Base-by-base conservation (phyloP, 2,888 invertebrate genomes). In the Phoenoteleia sp. region DNA sequence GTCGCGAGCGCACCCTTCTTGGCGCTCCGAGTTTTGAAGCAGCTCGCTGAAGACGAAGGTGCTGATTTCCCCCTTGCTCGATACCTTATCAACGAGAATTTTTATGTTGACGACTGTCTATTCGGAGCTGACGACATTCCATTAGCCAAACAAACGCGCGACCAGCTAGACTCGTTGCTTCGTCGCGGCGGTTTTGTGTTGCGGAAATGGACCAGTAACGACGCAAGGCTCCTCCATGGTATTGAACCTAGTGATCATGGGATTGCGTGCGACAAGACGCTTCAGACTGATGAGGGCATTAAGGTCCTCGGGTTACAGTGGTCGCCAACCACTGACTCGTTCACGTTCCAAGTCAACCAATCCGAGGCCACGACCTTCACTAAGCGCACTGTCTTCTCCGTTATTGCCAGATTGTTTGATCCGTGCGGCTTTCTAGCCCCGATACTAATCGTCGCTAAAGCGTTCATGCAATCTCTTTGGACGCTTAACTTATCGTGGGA, bases 171-270 rank as follows among this genome's bases (percentile, higher is more conserved):
- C 2, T 1, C 23, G 0, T 9, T 56, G 2, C 17, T 56, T 2
- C 1, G 11, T 3, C 17, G 56, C 15, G 27, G 29, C 5, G 33
- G 33, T 9, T 54, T 54, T 15, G 54, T 15, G 1, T 29, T 54
- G 27, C 23, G 54, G 9, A 54, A 54, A n/a, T 54, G 54, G 54
- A 27, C 54, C 15, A 54, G 54, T 27, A 54, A 54, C 17, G 1
- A 6, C 27, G 15, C 25, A 1, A 15, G 27, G 2, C 27, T 54
- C 2, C 6, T 54, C 5, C 3, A 25, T 15, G 6, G 15, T 15
- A 54, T 54, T 13, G 15, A 54, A 1, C 54, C 54, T 0, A 17
- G 1, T 1, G 15, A 54, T 54, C 54, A 54, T 6, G 54, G 54
- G 3, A n/a, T 54, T 1, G 54, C 27, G 1, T 1, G 3, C 7